Evolutionary conservation across 1,140 invertebrate genomes (phyloP).

Genomic region (Theocolax elegans): DNA sequence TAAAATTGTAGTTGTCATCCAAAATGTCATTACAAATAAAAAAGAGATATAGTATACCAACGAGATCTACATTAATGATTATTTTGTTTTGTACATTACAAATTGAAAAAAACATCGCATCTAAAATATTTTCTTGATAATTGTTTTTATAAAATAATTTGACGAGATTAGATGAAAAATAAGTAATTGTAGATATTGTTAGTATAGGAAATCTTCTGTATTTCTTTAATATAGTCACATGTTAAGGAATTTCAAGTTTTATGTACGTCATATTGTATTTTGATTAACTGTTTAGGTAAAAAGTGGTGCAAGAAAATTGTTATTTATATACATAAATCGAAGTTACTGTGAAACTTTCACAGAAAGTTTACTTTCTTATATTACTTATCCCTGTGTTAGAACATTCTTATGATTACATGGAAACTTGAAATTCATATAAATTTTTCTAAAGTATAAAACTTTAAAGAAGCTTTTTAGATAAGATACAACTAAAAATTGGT

Average conservation of each 20-base stretch:
- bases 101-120: background rate
- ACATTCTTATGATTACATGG: background rate
- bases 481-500: too few relatives aligned
- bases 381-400: background rate
- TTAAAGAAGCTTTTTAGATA: too few relatives aligned
- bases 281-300: background rate
- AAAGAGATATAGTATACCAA: background rate
- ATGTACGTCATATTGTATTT: conserved; percentile 1
- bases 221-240: too few relatives aligned
- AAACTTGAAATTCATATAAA: background rate
- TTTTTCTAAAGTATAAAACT: background rate
- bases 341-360: conserved; percentile 26
- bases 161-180: too few relatives aligned
- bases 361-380: conserved; percentile 21
- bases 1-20: background rate
- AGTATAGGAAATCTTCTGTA: too few relatives aligned
- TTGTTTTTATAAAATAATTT: too few relatives aligned
- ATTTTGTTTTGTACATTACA: too few relatives aligned
- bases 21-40: conserved; percentile 4
- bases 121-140: background rate
- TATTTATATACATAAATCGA: conserved; percentile 21
- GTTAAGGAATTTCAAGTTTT: background rate
- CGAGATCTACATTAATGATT: too few relatives aligned
- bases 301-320: conserved; percentile 16
- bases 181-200: too few relatives aligned